These are phyloP conservation scores for Syngnathus typhle DNA, from an alignment of 2,113 vertebrate species.

Conservation along the genomic window DNA sequence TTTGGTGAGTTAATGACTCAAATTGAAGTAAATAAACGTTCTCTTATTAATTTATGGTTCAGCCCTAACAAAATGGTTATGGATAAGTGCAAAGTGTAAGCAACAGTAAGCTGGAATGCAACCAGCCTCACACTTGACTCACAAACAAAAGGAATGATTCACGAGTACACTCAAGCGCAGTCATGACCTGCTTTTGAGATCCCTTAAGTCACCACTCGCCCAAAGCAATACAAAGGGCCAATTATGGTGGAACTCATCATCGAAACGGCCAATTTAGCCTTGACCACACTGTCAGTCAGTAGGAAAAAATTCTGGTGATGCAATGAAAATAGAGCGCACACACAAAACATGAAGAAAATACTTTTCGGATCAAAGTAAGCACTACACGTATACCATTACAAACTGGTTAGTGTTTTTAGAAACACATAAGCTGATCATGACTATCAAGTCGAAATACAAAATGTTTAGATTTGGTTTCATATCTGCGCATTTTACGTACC, in stretches of 20 bases:
- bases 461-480: neutral
- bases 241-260: slow-evolving; percentile 28
- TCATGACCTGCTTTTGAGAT: slow-evolving; percentile 37
- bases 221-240: slow-evolving; percentile 34
- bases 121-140: slow-evolving; percentile 30
- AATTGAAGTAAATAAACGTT: too few species aligned
- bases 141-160: slow-evolving; percentile 47
- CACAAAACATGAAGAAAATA: neutral
- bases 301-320: slow-evolving; percentile 6
- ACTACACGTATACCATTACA: too few species aligned
- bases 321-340: neutral
- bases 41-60: too few species aligned
- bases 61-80: neutral
- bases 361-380: too few species aligned
- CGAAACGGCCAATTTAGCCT: slow-evolving; percentile 15
- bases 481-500: neutral
- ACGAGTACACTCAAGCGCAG: slow-evolving; percentile 24
- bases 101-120: slow-evolving; percentile 10
- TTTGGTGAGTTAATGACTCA: too few species aligned
- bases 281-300: slow-evolving; percentile 29
- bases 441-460: neutral
- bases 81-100: slow-evolving; percentile 11
- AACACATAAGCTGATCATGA: too few species aligned
- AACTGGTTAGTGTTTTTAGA: too few species aligned
- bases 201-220: slow-evolving; percentile 29